Evolutionary conservation across 2,888 invertebrate genomes (phyloP).

Genomic region (Cephus pygmeus): DNA sequence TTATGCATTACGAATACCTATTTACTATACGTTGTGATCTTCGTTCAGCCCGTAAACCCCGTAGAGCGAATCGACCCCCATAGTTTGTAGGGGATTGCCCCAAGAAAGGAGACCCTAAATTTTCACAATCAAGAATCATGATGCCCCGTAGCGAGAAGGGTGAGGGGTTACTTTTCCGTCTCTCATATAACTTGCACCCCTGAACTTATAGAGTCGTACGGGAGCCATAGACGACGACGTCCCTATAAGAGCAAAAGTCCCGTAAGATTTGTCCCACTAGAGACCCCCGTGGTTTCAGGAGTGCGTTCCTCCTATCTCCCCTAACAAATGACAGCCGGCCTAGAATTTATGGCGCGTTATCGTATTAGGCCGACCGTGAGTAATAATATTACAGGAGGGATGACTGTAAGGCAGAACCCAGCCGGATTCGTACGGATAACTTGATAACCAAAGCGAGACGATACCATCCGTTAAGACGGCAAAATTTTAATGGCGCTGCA

Average conservation of each 20-base stretch:
- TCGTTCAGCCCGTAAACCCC: neutral
- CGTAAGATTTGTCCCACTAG: neutral
- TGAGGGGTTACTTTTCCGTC: neutral
- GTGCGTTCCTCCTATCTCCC: neutral
- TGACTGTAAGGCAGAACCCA: neutral
- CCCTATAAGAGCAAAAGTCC: neutral
- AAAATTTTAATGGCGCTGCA: slow-evolving; percentile 41
- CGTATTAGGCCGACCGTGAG: neutral
- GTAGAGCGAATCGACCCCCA: neutral
- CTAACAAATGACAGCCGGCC: slow-evolving; percentile 6
- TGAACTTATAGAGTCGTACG: neutral
- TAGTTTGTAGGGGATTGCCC: neutral
- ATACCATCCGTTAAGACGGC: slow-evolving; percentile 3
- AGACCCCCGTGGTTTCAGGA: slow-evolving; percentile 6
- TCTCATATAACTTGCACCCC: slow-evolving; percentile 16
- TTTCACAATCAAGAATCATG: slow-evolving; percentile 25
- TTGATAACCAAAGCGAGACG: neutral
- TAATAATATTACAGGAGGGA: neutral
- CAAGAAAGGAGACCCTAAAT: slow-evolving; percentile 6
- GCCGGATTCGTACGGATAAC: neutral
- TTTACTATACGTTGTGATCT: neutral
- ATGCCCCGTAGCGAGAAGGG: slow-evolving; percentile 6
- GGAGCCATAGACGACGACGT: neutral
- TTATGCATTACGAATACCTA: neutral
- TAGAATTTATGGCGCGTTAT: slow-evolving; percentile 6